Percentiles rank a stretch among this genome's conserved stretches.
Conservation (phyloP, 2,797 vertebrate genomes). For the Discoglossus pictus region DNA sequence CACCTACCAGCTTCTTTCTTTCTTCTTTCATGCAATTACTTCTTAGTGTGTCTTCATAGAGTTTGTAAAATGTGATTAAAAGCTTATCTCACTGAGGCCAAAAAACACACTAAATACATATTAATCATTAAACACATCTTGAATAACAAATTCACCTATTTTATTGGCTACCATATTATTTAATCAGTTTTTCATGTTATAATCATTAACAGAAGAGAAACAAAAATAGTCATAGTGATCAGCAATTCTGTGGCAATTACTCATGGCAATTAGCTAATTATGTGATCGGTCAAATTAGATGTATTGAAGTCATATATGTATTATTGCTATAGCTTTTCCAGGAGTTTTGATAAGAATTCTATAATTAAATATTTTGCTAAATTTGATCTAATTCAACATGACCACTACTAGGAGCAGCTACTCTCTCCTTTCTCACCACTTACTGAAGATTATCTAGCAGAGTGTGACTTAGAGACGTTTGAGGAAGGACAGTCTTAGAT, state of each 20-base stretch:
- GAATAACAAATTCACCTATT: background rate
- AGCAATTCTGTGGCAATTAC: background rate
- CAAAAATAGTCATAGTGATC: constrained; percentile 2
- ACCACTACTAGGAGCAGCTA: too few relatives aligned
- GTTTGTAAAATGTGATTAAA: background rate
- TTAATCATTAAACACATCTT: constrained; percentile 38
- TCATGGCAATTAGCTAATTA: background rate
- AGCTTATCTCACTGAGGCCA: background rate
- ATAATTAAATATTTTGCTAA: too few relatives aligned
- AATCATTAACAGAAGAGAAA: constrained; percentile 34
- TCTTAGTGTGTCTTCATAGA: background rate
- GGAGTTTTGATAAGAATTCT: too few relatives aligned
- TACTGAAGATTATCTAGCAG: too few relatives aligned
- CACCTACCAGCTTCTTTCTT: constrained; percentile 15
- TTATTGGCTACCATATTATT: constrained; percentile 13
- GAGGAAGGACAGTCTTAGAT: too few relatives aligned
- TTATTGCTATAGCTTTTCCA: too few relatives aligned
- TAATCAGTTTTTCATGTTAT: constrained; percentile 15
- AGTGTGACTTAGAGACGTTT: too few relatives aligned
- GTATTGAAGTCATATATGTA: too few relatives aligned
- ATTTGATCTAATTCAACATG: too few relatives aligned
- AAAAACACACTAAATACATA: background rate
- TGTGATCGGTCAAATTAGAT: background rate
- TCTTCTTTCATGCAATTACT: constrained; percentile 9
- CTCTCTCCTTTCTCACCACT: too few relatives aligned